Base-by-base conservation (phyloP, 1,140 invertebrate species). In the Alviniconcha marisindica region DNA sequence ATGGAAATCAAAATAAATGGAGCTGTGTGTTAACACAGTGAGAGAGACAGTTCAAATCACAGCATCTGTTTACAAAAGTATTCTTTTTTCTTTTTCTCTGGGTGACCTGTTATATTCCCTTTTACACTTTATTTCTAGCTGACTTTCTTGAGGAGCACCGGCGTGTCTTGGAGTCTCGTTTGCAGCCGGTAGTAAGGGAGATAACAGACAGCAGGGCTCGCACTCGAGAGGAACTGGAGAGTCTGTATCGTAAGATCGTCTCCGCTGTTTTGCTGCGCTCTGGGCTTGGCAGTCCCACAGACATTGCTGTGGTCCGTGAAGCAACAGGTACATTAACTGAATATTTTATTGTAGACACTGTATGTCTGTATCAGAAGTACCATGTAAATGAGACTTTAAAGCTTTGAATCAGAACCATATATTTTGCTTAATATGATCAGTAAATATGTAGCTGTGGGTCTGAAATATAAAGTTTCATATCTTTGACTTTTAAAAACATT, bases 301-400 rank as follows among this genome's bases (percentile, higher is more conserved):
- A 93, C 86, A 93, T 93, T 7, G 84, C 93, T 28, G 94, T 95
- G 82, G 92, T 95, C n/a, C 94, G 94, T 93, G 95, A 95, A 89
- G 91, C 93, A 21, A 93, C 93, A 87, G 93, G 93, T 92, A 48
- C 18, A 24, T 40, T 33, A 74, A 10, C n/a, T n/a, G n/a, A n/a
- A n/a, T n/a, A n/a, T n/a, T n/a, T n/a, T n/a, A n/a, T n/a, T n/a
- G n/a, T n/a, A n/a, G n/a, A n/a, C n/a, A n/a, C n/a, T n/a, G n/a
- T n/a, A n/a, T n/a, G n/a, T n/a, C n/a, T n/a, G n/a, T n/a, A n/a
- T n/a, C n/a, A n/a, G n/a, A n/a, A n/a, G n/a, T n/a, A n/a, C n/a
- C n/a, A n/a, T n/a, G n/a, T n/a, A n/a, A n/a, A n/a, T n/a, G n/a
- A n/a, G n/a, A n/a, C n/a, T n/a, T n/a, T n/a, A n/a, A n/a, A n/a